Evolutionary conservation across 2,113 vertebrate genomes (phyloP).

Genomic region (Percina caprodes): DNA sequence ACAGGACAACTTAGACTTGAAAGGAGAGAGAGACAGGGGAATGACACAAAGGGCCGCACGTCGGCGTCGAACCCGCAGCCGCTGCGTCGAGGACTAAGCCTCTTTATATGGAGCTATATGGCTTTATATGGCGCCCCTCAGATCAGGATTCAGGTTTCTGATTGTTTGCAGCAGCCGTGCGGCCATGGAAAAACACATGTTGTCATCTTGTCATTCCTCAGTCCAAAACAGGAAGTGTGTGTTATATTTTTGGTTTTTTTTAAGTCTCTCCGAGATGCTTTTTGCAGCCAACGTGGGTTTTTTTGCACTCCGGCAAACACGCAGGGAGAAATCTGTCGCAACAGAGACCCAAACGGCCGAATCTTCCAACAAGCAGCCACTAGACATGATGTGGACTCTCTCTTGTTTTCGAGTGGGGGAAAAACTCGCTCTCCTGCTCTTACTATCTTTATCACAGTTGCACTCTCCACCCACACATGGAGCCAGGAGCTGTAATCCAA

Average conservation of each 20-base stretch:
- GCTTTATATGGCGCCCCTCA: too few species aligned
- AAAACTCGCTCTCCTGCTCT: conserved; percentile 66
- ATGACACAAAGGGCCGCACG: too few species aligned
- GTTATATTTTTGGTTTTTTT: background rate
- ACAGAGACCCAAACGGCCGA: conserved; percentile 34
- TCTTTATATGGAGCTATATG: too few species aligned
- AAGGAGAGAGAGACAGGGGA: too few species aligned
- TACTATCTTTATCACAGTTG: conserved; percentile 78
- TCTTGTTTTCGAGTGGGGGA: conserved; percentile 64
- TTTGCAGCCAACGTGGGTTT: conserved; percentile 4
- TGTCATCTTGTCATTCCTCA: background rate
- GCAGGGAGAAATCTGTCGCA: conserved; percentile 33
- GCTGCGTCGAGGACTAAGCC: too few species aligned
- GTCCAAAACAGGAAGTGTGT: too few species aligned
- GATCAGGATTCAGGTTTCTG: background rate
- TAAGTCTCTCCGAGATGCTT: background rate
- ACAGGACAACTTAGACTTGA: too few species aligned
- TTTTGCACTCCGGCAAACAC: background rate
- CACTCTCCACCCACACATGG: conserved; percentile 75
- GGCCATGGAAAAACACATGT: background rate
- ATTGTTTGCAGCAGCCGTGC: background rate
- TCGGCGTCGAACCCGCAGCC: too few species aligned
- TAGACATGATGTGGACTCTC: conserved; percentile 64
- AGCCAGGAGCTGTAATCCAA: conserved; percentile 61
- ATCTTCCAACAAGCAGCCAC: conserved; percentile 58